A percentile compares a stretch with the other conserved stretches of the same genome.
phyloP scores from a whole-genome alignment of 2,888 invertebrate species.

The Eurytoma californica region DNA sequence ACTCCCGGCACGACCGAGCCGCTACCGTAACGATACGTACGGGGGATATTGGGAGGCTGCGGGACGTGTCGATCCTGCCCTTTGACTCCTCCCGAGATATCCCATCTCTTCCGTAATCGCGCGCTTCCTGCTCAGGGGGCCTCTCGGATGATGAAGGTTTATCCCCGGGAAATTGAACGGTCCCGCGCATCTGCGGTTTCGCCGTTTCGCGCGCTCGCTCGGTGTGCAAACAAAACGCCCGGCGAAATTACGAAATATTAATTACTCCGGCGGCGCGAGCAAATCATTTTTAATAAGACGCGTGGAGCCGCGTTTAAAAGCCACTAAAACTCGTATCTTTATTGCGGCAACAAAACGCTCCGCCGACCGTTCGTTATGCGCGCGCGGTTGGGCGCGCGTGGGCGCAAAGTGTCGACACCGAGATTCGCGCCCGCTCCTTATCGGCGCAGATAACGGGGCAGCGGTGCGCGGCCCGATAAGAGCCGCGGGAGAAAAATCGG shows the following conservation, averaged over 20 bases:
- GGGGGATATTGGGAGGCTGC: neutral
- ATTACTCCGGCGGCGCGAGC: neutral
- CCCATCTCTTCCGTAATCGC: neutral
- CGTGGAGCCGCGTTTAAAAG: neutral
- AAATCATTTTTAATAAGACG: neutral
- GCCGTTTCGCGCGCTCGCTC: too few relatives aligned
- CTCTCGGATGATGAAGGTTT: too few relatives aligned
- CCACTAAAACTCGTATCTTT: conserved; percentile 38
- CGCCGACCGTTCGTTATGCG: conserved; percentile 33
- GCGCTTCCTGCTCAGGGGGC: neutral
- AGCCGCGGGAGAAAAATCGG: neutral
- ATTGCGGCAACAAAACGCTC: conserved; percentile 6
- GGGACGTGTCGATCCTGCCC: neutral
- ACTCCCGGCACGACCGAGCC: neutral
- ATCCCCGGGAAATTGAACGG: neutral
- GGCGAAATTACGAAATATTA: neutral
- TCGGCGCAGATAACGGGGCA: neutral
- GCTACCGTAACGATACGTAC: neutral
- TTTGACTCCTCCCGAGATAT: neutral
- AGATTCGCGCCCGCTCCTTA: neutral
- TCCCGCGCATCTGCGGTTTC: too few relatives aligned
- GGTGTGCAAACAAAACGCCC: too few relatives aligned
- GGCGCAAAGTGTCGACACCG: conserved; percentile 1
- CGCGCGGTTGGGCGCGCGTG: neutral
- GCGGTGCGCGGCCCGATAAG: neutral